These are phyloP conservation scores for Linnaemya tessellans DNA, from an alignment of 2,888 invertebrate species.

Conservation along the genomic window DNA sequence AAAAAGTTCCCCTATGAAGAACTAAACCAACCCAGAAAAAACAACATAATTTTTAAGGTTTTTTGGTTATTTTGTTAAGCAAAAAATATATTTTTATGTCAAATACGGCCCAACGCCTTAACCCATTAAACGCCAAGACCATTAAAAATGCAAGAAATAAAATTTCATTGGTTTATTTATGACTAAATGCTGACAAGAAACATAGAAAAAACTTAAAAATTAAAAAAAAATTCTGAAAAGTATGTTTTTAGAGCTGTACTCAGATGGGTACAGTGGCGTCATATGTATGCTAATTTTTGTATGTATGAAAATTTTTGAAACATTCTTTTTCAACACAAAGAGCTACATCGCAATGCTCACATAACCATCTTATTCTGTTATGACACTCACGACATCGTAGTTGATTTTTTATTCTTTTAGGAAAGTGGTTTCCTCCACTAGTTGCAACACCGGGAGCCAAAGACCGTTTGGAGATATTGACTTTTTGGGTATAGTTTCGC, in stretches of 20 bases:
- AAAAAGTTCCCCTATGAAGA: too few species aligned
- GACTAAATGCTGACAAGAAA: slow-evolving; percentile 1
- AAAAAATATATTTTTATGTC: too few species aligned
- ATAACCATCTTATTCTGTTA: slow-evolving; percentile 65
- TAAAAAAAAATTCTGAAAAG: slow-evolving; percentile 9
- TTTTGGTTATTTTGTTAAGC: too few species aligned
- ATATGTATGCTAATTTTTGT: slow-evolving; percentile 20
- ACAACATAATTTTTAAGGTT: too few species aligned
- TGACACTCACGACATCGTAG: slow-evolving; percentile 10
- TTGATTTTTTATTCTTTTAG: slow-evolving; percentile 2
- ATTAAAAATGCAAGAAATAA: background rate
- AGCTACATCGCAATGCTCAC: slow-evolving; percentile 41
- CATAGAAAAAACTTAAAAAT: slow-evolving; percentile 2
- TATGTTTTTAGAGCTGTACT: slow-evolving; percentile 27
- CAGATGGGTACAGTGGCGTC: slow-evolving; percentile 32
- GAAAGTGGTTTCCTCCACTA: slow-evolving; percentile 13
- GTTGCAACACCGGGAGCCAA: slow-evolving; percentile 15
- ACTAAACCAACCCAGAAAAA: too few species aligned
- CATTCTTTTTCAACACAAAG: slow-evolving; percentile 13
- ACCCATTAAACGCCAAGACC: background rate
- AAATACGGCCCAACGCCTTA: too few species aligned
- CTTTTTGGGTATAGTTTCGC: slow-evolving; percentile 14
- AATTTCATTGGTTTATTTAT: slow-evolving; percentile 7
- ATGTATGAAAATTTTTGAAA: slow-evolving; percentile 6
- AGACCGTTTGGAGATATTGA: background rate